Evolutionary conservation across 2,797 vertebrate genomes (phyloP), one percentile per base, ranked within the genome.

Genomic region (Platyrinchus mystaceus): DNA sequence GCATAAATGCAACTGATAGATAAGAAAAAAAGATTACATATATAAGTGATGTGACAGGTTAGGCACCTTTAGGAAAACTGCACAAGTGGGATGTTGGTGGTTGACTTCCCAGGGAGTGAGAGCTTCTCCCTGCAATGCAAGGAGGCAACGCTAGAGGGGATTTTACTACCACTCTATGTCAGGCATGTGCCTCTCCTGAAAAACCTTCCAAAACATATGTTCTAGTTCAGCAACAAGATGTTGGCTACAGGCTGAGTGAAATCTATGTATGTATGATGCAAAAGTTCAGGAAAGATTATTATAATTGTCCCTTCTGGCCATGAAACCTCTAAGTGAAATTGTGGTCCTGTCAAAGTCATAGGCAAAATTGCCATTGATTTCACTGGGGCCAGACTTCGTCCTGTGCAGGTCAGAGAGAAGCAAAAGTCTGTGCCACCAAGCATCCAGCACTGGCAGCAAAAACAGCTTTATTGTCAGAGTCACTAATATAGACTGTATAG

Each of bases 121-220:
- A 78, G 27, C n/a, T 60, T 58, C 64, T 56, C 53, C 60, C 60
- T 95, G 95, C 93, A 93, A 67, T 89, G 68, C 90, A 87, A 68
- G 18, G 46, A 13, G 1, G 4, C 1, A 46, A 94, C 94, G 32
- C 96, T 93, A 97, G 95, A 94, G 95, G 96, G 95, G 78, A 90
- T 90, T 95, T 97, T 75, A 87, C 81, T 94, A 95, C 96, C 95
- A 80, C 87, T 89, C 84, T 91, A 92, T 80, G 50, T 52, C 67
- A 63, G 64, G 70, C 32, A 1, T 64, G 24, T 3, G 59, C 69
- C 56, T 87, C 18, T n/a, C 39, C 68, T 14, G 20, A 34, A 80
- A 81, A 56, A 30, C 47, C 59, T 84, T 37, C 68, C 23, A 18
- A 78, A 60, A 89, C 86, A 27, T 53, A 39, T 71, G 87, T 89